These are phyloP conservation scores for Mimumesa dahlbomi DNA, from an alignment of 2,888 invertebrate species.

Conservation along the genomic window DNA sequence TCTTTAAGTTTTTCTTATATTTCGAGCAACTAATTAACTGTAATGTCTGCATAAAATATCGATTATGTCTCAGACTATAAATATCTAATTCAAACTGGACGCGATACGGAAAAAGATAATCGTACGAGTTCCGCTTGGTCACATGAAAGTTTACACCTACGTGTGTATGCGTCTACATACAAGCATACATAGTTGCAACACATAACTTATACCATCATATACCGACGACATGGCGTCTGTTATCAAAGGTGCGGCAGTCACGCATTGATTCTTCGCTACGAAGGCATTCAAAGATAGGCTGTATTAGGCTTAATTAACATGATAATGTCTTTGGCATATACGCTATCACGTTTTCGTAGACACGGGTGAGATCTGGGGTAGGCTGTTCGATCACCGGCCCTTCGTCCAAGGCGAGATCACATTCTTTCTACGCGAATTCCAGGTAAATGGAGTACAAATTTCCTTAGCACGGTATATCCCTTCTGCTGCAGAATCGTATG, in stretches of 20 bases:
- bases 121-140: no score
- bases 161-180: neutral
- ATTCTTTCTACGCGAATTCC: slow-evolving; percentile 91
- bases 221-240: slow-evolving; percentile 74
- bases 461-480: neutral
- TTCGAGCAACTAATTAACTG: no score
- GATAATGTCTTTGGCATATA: slow-evolving; percentile 37
- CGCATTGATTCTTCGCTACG: slow-evolving; percentile 44
- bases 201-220: no score
- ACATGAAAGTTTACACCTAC: neutral
- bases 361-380: slow-evolving; percentile 90
- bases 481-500: neutral
- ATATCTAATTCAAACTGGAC: no score
- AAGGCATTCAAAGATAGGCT: slow-evolving; percentile 1
- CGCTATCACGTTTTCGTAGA: slow-evolving; percentile 81
- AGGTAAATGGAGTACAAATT: slow-evolving; percentile 82
- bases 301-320: slow-evolving; percentile 4
- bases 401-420: slow-evolving; percentile 93
- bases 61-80: no score
- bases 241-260: slow-evolving; percentile 75
- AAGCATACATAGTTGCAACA: neutral
- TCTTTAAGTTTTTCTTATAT: no score
- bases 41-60: no score
- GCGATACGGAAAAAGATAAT: no score
- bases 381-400: slow-evolving; percentile 93